phyloP scores from a whole-genome alignment of 2,888 invertebrate genomes.

The Lapara coniferarum region DNA sequence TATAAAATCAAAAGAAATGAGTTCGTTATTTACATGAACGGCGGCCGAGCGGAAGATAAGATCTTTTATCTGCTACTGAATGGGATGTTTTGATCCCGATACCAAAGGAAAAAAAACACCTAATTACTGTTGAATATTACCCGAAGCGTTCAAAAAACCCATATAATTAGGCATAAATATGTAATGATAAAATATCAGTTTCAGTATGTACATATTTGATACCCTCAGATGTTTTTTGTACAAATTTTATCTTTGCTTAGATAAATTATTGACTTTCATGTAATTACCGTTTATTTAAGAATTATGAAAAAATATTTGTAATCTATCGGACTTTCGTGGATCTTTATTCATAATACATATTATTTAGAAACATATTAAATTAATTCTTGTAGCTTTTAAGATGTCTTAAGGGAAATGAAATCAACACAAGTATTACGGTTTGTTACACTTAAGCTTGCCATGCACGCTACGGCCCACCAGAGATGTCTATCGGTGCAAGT shows the following conservation, averaged over 20 bases:
- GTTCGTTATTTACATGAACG: slow-evolving; percentile 72
- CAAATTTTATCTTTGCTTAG: not conserved
- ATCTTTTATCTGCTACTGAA: slow-evolving; percentile 71
- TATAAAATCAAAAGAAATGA: slow-evolving; percentile 59
- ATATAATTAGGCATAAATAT: slow-evolving; percentile 7
- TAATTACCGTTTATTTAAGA: not conserved
- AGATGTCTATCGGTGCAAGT: too few relatives aligned
- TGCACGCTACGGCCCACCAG: too few relatives aligned
- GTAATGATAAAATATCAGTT: slow-evolving; percentile 7
- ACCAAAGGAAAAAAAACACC: slow-evolving; percentile 68
- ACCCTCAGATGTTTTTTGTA: not conserved
- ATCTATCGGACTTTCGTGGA: too few relatives aligned
- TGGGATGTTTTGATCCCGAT: slow-evolving; percentile 69
- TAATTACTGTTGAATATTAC: slow-evolving; percentile 66
- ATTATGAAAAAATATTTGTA: too few relatives aligned
- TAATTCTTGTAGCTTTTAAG: too few relatives aligned
- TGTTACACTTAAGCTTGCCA: too few relatives aligned
- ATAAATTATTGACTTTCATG: not conserved
- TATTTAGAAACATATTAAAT: too few relatives aligned
- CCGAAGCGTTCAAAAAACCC: slow-evolving; percentile 40
- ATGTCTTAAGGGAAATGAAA: too few relatives aligned
- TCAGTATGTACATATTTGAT: not conserved
- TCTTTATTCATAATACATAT: too few relatives aligned
- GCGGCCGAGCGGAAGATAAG: slow-evolving; percentile 61
- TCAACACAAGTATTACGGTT: too few relatives aligned